These are phyloP conservation scores for Hemitrygon akajei DNA, from an alignment of 2,797 vertebrate genomes.

Conservation along the genomic window DNA sequence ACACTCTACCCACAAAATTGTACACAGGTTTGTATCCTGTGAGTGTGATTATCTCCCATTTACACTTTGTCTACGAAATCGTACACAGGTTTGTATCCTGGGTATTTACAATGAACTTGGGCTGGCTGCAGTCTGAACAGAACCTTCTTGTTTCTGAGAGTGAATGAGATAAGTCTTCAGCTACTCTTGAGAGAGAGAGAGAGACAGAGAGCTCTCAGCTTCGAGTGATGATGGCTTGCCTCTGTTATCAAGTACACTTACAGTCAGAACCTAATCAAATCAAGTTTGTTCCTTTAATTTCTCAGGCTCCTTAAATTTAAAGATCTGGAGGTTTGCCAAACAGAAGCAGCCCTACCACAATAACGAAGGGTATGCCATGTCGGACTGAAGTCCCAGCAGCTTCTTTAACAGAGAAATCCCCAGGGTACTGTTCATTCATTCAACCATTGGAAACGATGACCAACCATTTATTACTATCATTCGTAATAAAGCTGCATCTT, in stretches of 20 bases:
- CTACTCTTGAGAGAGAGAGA: too few species aligned
- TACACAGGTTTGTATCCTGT: too few species aligned
- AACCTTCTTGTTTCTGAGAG: not conserved
- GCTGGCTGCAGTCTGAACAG: not conserved
- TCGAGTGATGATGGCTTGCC: not conserved
- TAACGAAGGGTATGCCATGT: not conserved
- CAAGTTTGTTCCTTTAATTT: slow-evolving; percentile 9
- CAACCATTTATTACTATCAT: not conserved
- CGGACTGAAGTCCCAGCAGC: not conserved
- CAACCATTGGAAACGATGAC: not conserved
- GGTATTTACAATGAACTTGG: not conserved
- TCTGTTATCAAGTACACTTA: not conserved
- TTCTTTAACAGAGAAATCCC: not conserved
- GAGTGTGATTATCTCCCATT: not conserved
- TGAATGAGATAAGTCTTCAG: not conserved
- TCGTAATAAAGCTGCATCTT: not conserved
- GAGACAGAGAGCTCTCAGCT: not conserved
- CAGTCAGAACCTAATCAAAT: slow-evolving; percentile 16
- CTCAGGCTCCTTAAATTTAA: not conserved
- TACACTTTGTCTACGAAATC: not conserved
- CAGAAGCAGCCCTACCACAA: not conserved
- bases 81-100: not conserved
- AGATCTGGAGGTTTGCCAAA: not conserved
- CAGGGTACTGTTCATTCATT: not conserved
- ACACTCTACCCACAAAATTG: too few species aligned